Base-by-base conservation (phyloP, 2,888 invertebrate species). In the Cylloceria caligata region DNA sequence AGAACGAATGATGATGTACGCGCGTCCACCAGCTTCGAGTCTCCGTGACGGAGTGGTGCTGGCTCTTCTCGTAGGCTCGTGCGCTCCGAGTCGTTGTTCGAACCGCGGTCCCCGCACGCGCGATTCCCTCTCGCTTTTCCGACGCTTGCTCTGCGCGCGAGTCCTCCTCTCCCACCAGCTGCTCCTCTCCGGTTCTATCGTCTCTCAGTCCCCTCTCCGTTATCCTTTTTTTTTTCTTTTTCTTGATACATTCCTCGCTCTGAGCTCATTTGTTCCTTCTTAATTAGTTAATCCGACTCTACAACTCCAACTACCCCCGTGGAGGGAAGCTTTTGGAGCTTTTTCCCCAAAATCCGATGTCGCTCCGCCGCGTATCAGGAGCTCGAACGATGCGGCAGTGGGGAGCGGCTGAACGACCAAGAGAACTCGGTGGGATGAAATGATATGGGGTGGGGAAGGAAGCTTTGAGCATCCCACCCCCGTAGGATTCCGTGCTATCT, bases 31-130 rank as follows among this genome's bases (percentile, higher is more conserved):
- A 85, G 83, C 83, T 85, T 86, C 88, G 88, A 87, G 86, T 85
- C 85, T 88, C 87, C 88, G 87, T 88, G 88, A 89, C 88, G 88
- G 90, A 90, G 88, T 90, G 89, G 87, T 87, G 85, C 16, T 34
- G 2, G 60, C 60, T 24, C 71, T 34, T 30, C 21, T 72, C 27
- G 86, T 67, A 84, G 75, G 84, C 85, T 85, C 81, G 84, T 84
- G 82, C 71, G 67, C 77, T 73, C 76, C 73, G 73, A 77, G 73
- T 80, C 75, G 76, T 84, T 78, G 60, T 69, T 77, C 77, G 73
- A 64, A 11, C 55, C 36, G 30, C 60, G 60, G 60, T 36, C 68
- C 21, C 36, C 75, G 80, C 75, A 72, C 73, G 64, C 68, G 68
- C 52, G 30, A 60, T 71, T 84, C 80, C 80, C 65, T 82, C 80